Evolutionary conservation across 37 sponge, comb jelly and placozoan species (phyloP).

Genomic region (Cliona cf. orientalis): DNA sequence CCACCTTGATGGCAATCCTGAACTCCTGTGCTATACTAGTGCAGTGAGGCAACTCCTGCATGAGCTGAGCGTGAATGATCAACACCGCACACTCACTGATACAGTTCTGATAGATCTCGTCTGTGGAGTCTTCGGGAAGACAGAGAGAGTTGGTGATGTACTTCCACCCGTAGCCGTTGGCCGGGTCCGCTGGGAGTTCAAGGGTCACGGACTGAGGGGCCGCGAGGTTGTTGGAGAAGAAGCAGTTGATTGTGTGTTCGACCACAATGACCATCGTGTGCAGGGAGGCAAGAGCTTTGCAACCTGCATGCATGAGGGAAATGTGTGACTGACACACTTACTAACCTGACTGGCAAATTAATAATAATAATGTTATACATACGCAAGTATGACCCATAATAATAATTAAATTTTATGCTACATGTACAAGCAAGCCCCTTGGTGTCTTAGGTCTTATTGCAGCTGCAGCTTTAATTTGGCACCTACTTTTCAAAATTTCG

Average conservation of each 20-base stretch:
- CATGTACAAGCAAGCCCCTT: too few species aligned
- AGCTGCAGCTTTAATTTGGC: too few species aligned
- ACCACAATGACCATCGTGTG: conserved; percentile 53
- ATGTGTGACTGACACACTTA: neutral
- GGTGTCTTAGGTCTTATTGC: too few species aligned
- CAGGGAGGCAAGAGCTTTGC: conserved; percentile 43
- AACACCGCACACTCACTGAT: conserved; percentile 37
- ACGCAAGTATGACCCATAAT: too few species aligned
- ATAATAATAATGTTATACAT: too few species aligned
- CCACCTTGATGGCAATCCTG: conserved; percentile 26
- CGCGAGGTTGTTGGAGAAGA: conserved; percentile 48
- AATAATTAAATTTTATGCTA: too few species aligned
- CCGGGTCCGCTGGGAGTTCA: conserved; percentile 33
- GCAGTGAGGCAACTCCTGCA: conserved; percentile 65
- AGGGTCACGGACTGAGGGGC: conserved; percentile 4
- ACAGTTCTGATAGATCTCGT: conserved; percentile 28
- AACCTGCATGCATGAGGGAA: conserved; percentile 26
- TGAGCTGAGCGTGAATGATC: conserved; percentile 45
- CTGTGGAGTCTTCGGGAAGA: conserved; percentile 45
- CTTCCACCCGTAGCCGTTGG: conserved; percentile 66
- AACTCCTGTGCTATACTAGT: conserved; percentile 60
- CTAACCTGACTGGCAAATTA: neutral
- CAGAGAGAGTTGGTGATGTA: conserved; percentile 28
- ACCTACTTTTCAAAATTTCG: too few species aligned
- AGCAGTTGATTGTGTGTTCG: conserved; percentile 61